Evolutionary conservation across 2,797 vertebrate genomes (phyloP).

Genomic region (Kryptolebias ocellatus): DNA sequence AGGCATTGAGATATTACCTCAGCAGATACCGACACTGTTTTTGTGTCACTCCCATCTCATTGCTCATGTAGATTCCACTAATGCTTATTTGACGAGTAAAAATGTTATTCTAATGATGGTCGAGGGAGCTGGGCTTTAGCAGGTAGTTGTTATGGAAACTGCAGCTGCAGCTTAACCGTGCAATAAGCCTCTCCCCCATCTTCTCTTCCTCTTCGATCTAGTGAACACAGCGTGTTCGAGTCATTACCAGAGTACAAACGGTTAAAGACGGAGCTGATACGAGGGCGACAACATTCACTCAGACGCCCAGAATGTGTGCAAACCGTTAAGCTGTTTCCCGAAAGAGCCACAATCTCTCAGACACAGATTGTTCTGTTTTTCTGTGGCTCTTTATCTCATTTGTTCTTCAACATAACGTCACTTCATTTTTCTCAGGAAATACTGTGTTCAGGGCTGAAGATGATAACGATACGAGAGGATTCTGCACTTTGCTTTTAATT

Average conservation of each 20-base stretch:
- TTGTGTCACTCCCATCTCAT: constrained; percentile 58
- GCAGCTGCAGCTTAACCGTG: constrained; percentile 77
- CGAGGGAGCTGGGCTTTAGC: constrained; percentile 72
- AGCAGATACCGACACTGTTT: constrained; percentile 36
- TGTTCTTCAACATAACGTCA: not conserved
- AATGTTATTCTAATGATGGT: constrained; percentile 78
- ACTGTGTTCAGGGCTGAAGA: not conserved
- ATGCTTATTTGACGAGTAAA: constrained; percentile 78
- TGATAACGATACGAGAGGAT: too few species aligned
- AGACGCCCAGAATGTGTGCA: constrained; percentile 38
- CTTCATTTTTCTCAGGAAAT: not conserved
- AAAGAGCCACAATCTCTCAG: constrained; percentile 22
- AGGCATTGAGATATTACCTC: constrained; percentile 48
- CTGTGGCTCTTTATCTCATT: not conserved
- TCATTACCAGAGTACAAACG: constrained; percentile 72
- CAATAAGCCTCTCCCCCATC: constrained; percentile 59
- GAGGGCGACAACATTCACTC: constrained; percentile 50
- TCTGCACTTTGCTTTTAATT: too few species aligned
- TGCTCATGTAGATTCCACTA: constrained; percentile 75
- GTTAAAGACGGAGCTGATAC: constrained; percentile 67
- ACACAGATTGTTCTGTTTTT: constrained; percentile 1
- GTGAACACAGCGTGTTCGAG: constrained; percentile 69
- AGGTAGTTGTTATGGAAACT: constrained; percentile 85
- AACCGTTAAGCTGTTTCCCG: constrained; percentile 33
- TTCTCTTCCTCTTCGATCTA: constrained; percentile 63